Evolutionary conservation across 2,888 invertebrate genomes (phyloP).

Genomic region (Pherbina coryleti): DNA sequence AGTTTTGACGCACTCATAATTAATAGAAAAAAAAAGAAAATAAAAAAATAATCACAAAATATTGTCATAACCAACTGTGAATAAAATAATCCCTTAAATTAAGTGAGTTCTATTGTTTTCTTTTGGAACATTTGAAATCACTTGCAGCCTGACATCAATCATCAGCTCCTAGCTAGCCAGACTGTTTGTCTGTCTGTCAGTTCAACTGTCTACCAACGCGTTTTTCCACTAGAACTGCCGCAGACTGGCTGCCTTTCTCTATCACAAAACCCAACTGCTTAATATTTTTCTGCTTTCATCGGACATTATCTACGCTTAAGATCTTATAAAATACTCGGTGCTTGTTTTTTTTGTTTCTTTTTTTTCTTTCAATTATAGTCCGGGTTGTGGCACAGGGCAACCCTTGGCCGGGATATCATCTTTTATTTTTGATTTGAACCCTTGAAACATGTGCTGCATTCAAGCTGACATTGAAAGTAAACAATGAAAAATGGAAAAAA

Average conservation of each 20-base stretch:
- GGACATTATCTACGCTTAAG: slow-evolving; percentile 55
- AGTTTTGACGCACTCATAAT: background rate
- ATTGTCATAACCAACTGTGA: background rate
- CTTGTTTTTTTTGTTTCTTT: background rate
- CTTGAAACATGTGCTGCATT: slow-evolving; percentile 52
- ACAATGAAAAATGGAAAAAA: slow-evolving; percentile 1
- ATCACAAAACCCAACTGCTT: background rate
- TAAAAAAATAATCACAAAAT: background rate
- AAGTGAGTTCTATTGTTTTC: background rate
- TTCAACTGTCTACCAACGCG: background rate
- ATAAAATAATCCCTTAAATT: background rate
- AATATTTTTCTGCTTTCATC: background rate
- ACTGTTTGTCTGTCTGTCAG: background rate
- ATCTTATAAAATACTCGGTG: slow-evolving; percentile 47
- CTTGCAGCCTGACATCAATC: slow-evolving; percentile 65
- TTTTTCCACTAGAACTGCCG: background rate
- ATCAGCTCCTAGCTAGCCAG: slow-evolving; percentile 49
- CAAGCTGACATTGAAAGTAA: slow-evolving; percentile 56
- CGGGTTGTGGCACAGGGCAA: background rate
- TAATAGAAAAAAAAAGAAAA: background rate
- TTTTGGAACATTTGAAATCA: slow-evolving; percentile 60
- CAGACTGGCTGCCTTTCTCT: background rate
- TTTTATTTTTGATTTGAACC: background rate
- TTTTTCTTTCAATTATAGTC: background rate
- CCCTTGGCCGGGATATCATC: background rate